A percentile compares a stretch with the other conserved stretches of the same genome.
Evolutionary conservation across 2,888 invertebrate genomes (phyloP).

Genomic region (Elegia similella): DNA sequence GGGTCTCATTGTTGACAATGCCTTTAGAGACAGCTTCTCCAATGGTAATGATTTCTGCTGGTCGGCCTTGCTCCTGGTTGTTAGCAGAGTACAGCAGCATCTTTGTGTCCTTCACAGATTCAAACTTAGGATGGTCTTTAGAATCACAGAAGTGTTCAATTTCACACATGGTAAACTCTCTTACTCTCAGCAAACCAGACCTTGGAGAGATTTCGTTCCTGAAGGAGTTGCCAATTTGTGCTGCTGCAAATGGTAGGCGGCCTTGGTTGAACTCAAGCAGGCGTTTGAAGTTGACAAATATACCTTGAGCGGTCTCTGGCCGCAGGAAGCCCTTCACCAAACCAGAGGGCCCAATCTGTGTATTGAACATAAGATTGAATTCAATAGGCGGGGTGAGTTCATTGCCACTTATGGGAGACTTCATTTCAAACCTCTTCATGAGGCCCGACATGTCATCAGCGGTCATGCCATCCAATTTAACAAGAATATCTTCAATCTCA

Average conservation of each 20-base stretch:
- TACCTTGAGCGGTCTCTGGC: slow-evolving; percentile 99
- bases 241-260: slow-evolving; percentile 97
- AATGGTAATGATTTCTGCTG: slow-evolving; percentile 88
- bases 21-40: slow-evolving; percentile 93
- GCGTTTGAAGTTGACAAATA: slow-evolving; percentile 99
- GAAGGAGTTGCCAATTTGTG: slow-evolving; percentile 99
- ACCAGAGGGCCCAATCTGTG: slow-evolving; percentile 98
- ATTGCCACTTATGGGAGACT: slow-evolving; percentile 97
- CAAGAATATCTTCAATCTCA: slow-evolving; percentile 89
- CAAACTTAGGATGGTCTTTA: slow-evolving; percentile 96
- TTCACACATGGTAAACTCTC: slow-evolving; percentile 99
- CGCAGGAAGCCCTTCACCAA: slow-evolving; percentile 96
- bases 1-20: slow-evolving; percentile 96
- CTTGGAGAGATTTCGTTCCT: slow-evolving; percentile 99
- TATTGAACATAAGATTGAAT: slow-evolving; percentile 99
- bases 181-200: slow-evolving; percentile 95
- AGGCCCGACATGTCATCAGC: slow-evolving; percentile 93
- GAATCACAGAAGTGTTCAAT: slow-evolving; percentile 99
- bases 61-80: slow-evolving; percentile 98
- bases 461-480: slow-evolving; percentile 94
- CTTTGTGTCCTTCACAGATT: slow-evolving; percentile 86
- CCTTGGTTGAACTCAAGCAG: slow-evolving; percentile 98
- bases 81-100: slow-evolving; percentile 96
- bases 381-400: slow-evolving; percentile 97
- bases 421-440: slow-evolving; percentile 94